Evolutionary conservation across 2,113 vertebrate genomes (phyloP).

Genomic region (Pygoscelis adeliae): DNA sequence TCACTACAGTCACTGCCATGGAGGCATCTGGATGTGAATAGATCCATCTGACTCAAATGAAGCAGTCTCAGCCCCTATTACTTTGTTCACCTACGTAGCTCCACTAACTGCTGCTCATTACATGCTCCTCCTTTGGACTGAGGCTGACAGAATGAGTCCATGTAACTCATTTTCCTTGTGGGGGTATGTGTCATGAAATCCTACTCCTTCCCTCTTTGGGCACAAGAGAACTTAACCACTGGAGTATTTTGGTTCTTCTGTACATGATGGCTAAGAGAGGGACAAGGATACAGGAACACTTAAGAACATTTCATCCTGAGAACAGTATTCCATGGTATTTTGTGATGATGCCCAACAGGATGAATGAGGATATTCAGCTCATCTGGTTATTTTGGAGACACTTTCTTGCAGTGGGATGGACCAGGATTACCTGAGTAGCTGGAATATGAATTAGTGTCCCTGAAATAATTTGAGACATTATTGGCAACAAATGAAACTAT

Average conservation of each 20-base stretch:
- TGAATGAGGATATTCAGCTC: background rate
- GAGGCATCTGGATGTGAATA: background rate
- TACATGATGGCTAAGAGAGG: rapidly evolving
- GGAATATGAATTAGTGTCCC: background rate
- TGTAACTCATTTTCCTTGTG: background rate
- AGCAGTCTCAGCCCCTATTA: background rate
- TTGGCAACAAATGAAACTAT: background rate
- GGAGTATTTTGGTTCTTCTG: background rate
- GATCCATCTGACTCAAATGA: background rate
- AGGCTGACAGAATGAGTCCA: background rate
- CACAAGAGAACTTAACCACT: background rate
- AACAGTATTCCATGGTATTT: background rate
- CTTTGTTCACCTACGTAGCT: background rate
- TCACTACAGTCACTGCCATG: background rate
- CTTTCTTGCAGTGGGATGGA: background rate
- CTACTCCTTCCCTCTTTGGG: background rate
- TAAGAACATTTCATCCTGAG: background rate
- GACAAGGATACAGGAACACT: background rate
- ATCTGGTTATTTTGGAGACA: background rate
- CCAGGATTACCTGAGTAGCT: background rate
- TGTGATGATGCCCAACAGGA: background rate
- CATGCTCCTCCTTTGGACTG: background rate
- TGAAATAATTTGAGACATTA: background rate
- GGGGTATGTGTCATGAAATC: background rate
- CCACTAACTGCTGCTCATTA: background rate